A percentile compares a stretch with the other conserved stretches of the same genome.
These are phyloP conservation scores for Macrotis lagotis DNA, from an alignment of 2,113 vertebrate genomes.

Conservation along the genomic window DNA sequence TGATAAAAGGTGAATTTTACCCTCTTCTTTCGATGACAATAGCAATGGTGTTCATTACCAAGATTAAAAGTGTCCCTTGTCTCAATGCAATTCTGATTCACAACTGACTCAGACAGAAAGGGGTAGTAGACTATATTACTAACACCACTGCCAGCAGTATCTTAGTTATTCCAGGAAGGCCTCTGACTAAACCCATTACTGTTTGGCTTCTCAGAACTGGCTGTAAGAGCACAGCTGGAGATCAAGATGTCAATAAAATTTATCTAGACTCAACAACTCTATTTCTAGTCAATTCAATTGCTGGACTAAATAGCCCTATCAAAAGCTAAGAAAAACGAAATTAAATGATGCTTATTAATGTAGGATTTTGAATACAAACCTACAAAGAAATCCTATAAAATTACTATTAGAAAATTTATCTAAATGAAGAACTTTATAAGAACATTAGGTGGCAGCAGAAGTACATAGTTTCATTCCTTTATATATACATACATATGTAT, in stretches of 20 bases:
- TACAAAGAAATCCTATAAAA: constrained; percentile 42
- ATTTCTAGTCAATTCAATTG: constrained; percentile 65
- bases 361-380: constrained; percentile 53
- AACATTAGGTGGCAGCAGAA: constrained; percentile 78
- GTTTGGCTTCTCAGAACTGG: constrained; percentile 9
- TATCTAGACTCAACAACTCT: constrained; percentile 62
- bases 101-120: neutral
- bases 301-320: constrained; percentile 55
- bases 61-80: neutral
- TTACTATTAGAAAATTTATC: constrained; percentile 49
- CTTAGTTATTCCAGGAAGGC: neutral
- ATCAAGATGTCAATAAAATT: constrained; percentile 66
- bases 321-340: constrained; percentile 61
- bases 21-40: neutral
- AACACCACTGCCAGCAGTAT: neutral
- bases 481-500: too few relatives aligned
- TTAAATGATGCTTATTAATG: constrained; percentile 70
- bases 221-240: neutral
- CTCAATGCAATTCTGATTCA: neutral
- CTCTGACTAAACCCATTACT: neutral
- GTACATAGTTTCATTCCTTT: constrained; percentile 41
- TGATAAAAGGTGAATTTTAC: neutral
- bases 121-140: neutral
- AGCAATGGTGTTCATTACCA: neutral
- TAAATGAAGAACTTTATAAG: constrained; percentile 48